phyloP scores from a whole-genome alignment of 1,140 invertebrate genomes.

The Samia ricini region DNA sequence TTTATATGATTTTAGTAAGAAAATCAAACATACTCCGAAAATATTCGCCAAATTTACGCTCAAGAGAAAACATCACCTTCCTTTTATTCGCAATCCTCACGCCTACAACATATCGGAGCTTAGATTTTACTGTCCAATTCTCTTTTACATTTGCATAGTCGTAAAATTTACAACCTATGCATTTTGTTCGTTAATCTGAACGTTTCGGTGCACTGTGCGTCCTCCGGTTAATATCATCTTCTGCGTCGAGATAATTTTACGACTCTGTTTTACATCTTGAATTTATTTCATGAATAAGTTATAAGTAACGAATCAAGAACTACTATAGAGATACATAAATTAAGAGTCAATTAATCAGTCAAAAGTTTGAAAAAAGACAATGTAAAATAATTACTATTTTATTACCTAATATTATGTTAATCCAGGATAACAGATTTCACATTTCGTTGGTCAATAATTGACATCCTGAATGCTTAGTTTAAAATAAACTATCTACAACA shows the following conservation, averaged over 20 bases:
- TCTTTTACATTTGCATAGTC: slow-evolving; percentile 65
- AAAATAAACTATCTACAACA: no score
- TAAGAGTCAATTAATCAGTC: not conserved
- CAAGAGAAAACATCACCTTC: not conserved
- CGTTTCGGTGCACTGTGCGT: slow-evolving; percentile 44
- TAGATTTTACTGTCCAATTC: slow-evolving; percentile 61
- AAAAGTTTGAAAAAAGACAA: not conserved
- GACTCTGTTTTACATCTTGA: not conserved
- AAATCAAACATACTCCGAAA: slow-evolving; percentile 7
- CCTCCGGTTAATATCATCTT: not conserved
- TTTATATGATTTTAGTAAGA: not conserved
- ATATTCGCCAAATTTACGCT: not conserved
- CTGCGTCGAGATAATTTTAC: not conserved
- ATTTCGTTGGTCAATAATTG: no score
- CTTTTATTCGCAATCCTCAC: slow-evolving; percentile 12
- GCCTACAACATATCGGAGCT: slow-evolving; percentile 38
- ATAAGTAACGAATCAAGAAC: not conserved
- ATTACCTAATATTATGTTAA: no score
- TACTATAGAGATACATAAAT: not conserved
- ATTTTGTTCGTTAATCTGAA: slow-evolving; percentile 60
- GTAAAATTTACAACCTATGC: slow-evolving; percentile 69
- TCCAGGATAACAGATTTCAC: no score
- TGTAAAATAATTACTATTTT: no score
- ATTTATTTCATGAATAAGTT: not conserved
- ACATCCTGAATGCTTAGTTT: no score